phyloP scores from a whole-genome alignment of 2,888 invertebrate genomes.

The Eulithis prunata region DNA sequence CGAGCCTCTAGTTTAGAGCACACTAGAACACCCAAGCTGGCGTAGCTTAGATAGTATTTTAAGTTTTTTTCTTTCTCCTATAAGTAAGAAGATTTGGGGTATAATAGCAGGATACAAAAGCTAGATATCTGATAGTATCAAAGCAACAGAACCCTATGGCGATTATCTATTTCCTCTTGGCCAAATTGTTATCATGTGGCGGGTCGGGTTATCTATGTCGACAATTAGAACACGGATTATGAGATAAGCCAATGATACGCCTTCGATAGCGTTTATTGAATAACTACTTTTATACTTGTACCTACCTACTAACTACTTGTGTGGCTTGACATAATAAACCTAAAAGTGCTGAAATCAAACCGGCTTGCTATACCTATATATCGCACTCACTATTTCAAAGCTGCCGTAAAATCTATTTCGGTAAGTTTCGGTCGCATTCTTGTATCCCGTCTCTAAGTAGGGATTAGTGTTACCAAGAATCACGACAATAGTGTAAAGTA shows the following conservation, averaged over 20 bases:
- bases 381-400: too few relatives aligned
- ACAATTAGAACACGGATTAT: conserved; percentile 28
- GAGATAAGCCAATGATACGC: conserved; percentile 7
- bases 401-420: too few relatives aligned
- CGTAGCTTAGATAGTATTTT: neutral
- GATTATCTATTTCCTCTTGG: conserved; percentile 3
- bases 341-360: too few relatives aligned
- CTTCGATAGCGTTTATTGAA: neutral
- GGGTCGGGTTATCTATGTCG: conserved; percentile 27
- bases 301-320: neutral
- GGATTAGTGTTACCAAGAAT: too few relatives aligned
- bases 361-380: too few relatives aligned
- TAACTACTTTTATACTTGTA: neutral
- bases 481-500: too few relatives aligned
- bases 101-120: too few relatives aligned
- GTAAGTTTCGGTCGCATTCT: too few relatives aligned
- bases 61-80: too few relatives aligned
- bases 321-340: neutral
- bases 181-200: conserved; percentile 7
- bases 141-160: conserved; percentile 26
- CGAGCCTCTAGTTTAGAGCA: neutral
- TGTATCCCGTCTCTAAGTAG: too few relatives aligned
- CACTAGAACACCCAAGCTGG: too few relatives aligned
- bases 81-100: too few relatives aligned
- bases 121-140: neutral